phyloP scores from a whole-genome alignment of 2,113 vertebrate genomes.

The Passer domesticus region DNA sequence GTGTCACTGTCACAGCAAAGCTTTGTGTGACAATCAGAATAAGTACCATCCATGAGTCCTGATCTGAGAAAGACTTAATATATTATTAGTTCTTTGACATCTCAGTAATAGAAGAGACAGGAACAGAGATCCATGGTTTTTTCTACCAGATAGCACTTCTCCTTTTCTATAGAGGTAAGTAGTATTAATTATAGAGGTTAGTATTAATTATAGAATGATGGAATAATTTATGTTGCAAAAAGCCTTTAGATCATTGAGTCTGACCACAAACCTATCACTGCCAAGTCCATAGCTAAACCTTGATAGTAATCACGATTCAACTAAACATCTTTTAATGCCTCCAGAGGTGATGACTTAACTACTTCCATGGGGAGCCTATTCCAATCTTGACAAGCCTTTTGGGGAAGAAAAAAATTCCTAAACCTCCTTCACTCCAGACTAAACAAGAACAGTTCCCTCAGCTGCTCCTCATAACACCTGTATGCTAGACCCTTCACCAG shows the following conservation, averaged over 20 bases:
- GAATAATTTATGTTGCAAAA: neutral
- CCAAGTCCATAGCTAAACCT: neutral
- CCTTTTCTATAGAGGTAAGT: neutral
- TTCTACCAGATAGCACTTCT: neutral
- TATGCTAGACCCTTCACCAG: too few species aligned
- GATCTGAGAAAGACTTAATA: neutral
- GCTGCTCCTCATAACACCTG: neutral
- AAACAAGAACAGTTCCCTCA: neutral
- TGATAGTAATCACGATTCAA: accelerated
- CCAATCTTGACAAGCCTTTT: neutral
- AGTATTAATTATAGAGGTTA: neutral
- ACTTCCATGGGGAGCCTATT: neutral
- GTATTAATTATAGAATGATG: neutral
- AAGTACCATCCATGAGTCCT: neutral
- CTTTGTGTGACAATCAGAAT: neutral
- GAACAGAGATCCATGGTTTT: neutral
- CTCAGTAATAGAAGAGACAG: neutral
- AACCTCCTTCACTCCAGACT: neutral
- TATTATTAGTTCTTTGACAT: neutral
- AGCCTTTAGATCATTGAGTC: neutral
- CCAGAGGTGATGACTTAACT: too few species aligned
- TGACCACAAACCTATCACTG: neutral
- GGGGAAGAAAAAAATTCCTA: neutral
- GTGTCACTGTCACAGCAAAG: neutral
- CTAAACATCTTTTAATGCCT: neutral